A percentile compares a stretch with the other conserved stretches of the same genome.
phyloP scores from a whole-genome alignment of 2,797 vertebrate genomes.

The Alfaro cultratus region DNA sequence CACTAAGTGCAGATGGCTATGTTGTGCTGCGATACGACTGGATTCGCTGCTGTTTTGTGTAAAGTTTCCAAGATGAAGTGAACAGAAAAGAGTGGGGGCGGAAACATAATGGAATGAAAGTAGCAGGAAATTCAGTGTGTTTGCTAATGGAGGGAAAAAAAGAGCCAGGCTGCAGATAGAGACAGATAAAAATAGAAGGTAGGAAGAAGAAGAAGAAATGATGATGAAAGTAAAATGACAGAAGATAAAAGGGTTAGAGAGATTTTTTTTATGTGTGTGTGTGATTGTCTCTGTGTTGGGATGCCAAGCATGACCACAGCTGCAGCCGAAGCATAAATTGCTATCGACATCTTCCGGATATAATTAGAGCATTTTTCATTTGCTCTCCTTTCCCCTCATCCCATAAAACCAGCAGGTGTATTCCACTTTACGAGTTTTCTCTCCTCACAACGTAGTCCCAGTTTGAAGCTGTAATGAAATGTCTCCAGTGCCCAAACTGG shows the following conservation, averaged over 20 bases:
- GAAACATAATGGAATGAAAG: slow-evolving; percentile 41
- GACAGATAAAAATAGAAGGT: slow-evolving; percentile 27
- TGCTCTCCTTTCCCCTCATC: slow-evolving; percentile 13
- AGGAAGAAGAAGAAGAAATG: neutral
- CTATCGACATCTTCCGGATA: slow-evolving; percentile 34
- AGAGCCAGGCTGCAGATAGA: slow-evolving; percentile 28
- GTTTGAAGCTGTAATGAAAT: neutral
- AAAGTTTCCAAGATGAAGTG: slow-evolving; percentile 47
- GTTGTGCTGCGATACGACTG: slow-evolving; percentile 24
- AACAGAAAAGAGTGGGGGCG: slow-evolving; percentile 35
- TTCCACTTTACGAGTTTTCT: slow-evolving; percentile 19
- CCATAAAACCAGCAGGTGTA: slow-evolving; percentile 43
- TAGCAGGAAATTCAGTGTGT: slow-evolving; percentile 26
- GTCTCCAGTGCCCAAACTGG: neutral
- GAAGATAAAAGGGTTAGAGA: slow-evolving; percentile 18
- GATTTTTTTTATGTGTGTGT: neutral
- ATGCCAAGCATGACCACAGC: slow-evolving; percentile 26
- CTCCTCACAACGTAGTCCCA: neutral
- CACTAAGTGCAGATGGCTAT: slow-evolving; percentile 25
- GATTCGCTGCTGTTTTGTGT: slow-evolving; percentile 41
- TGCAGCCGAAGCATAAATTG: neutral
- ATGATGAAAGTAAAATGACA: slow-evolving; percentile 11
- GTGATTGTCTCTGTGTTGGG: slow-evolving; percentile 39
- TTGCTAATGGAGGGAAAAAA: neutral
- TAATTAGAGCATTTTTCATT: slow-evolving; percentile 29